Percentiles rank a stretch among this genome's conserved stretches.
These are phyloP conservation scores for Eustalomyia histrio DNA, from an alignment of 2,888 invertebrate genomes.

Conservation along the genomic window DNA sequence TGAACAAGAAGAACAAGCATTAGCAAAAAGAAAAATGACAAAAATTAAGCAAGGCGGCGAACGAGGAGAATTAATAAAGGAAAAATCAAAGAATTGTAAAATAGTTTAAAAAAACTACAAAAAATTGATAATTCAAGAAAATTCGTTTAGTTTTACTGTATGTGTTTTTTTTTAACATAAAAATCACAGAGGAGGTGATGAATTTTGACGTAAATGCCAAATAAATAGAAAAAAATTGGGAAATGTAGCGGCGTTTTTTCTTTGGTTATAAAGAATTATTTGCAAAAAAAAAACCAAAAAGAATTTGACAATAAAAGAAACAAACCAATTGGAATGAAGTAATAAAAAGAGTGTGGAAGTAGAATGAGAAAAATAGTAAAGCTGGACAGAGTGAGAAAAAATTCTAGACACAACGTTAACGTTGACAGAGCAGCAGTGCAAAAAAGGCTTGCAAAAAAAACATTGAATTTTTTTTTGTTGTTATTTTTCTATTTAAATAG, in stretches of 20 bases:
- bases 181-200: constrained; percentile 47
- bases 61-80: constrained; percentile 41
- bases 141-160: constrained; percentile 18
- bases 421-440: constrained; percentile 35
- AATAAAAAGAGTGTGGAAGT: constrained; percentile 26
- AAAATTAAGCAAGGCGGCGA: constrained; percentile 57
- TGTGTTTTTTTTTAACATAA: constrained; percentile 35
- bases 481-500: constrained; percentile 16
- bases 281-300: constrained; percentile 22
- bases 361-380: constrained; percentile 8
- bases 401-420: constrained; percentile 26
- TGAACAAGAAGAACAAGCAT: constrained; percentile 67
- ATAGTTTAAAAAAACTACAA: constrained; percentile 26
- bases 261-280: constrained; percentile 35
- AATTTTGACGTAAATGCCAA: constrained; percentile 41
- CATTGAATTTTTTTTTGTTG: constrained; percentile 9
- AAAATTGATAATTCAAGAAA: constrained; percentile 36
- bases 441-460: constrained; percentile 33
- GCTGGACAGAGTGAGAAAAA: constrained; percentile 30
- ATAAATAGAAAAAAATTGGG: neutral
- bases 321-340: constrained; percentile 44
- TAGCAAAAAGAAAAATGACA: constrained; percentile 51
- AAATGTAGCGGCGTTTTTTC: constrained; percentile 56
- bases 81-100: constrained; percentile 34
- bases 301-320: constrained; percentile 31